Evolutionary conservation across 1,140 invertebrate genomes (phyloP), one percentile per base, ranked within the genome.

Genomic region (Apis laboriosa): DNA sequence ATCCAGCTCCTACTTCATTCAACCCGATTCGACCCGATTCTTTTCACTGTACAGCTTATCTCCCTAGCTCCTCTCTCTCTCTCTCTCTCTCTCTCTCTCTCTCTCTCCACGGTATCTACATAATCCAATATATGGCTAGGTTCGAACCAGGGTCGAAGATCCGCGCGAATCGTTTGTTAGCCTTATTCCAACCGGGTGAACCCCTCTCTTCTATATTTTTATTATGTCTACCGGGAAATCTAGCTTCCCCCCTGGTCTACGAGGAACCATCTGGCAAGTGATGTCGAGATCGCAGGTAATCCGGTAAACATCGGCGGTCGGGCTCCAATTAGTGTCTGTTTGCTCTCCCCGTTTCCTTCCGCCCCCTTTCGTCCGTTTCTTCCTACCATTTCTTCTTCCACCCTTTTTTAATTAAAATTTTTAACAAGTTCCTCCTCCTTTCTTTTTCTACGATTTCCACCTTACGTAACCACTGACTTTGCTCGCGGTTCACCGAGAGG

Each of bases 221-320:
- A 91, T 89, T 92, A 84, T 87, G 91, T 91, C 91, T 90, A 91
- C 85, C 86, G 91, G 90, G 90, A 92, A 92, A 92, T 92, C 90
- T 90, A 92, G 84, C 81, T 80, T 84, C 63, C n/a, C 81, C 71
- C 80, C 81, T 88, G 80, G 81, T 80, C 81, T 86, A 81, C 81
- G 75, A 82, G 56, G 61, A 85, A 87, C 88, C 91, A 92, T 92
- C 92, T 92, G 92, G 87, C 88, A 85, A 89, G 88, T 84, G 88
- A 88, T 83, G 86, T 83, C 75, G 82, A 75, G 85, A 77, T 71
- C 71, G 80, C 80, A 83, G 80, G 87, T 88, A 89, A 88, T 90
- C 83, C 83, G 85, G 89, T 84, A 88, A 87, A 90, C 88, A 89
- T 85, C 83, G 70, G 77, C 73, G 84, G 82, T 90, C 87, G 80